Evolutionary conservation across 2,888 invertebrate genomes (phyloP), one percentile per base, ranked within the genome.

Genomic region (Lacanobia wlatinum): DNA sequence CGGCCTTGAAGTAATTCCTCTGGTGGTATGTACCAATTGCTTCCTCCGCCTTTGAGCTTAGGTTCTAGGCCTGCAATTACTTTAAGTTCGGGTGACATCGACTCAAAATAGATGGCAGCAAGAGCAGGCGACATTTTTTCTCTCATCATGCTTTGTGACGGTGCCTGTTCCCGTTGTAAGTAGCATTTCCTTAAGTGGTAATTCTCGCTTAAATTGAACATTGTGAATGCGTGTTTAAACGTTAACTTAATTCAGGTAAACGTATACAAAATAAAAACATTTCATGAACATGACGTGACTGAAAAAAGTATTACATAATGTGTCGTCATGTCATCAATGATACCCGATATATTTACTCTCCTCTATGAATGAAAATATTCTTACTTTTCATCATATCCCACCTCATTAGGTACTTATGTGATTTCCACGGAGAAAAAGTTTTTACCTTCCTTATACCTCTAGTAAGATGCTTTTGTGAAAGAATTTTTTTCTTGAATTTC

Each of bases 41-140:
- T 88, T 0, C 96, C 96, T 1, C 94, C 95, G 10, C 96, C 95
- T 80, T 91, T 91, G 87, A 96, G 85, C 0, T 90, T 88, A 0
- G 96, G 96, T 75, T 95, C 93, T 0, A 96, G 84, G 0, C 96
- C 96, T 2, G 95, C 95, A 1, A 95, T 84, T 2, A 91, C 87
- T 82, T 93, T 94, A 0, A 93, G 83, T 71, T 91, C 92, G 0
- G 88, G 87, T 12, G 82, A 88, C 96, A 96, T 95, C 0, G 92
- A 92, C 66, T 94, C 93, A 79, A 96, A 96, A 78, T 93, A 95
- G 53, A 96, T 90, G 12, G 90, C 87, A 1, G 96, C 96, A 3
- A 96, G 90, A 1, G 90, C 78, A 8, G 89, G 89, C 10, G 86
- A 77, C 96, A 96, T 95, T 73, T 88, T 93, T 1, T 91, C 86